These are phyloP conservation scores for Latrodectus geometricus DNA, from an alignment of 1,140 invertebrate species.

Conservation along the genomic window DNA sequence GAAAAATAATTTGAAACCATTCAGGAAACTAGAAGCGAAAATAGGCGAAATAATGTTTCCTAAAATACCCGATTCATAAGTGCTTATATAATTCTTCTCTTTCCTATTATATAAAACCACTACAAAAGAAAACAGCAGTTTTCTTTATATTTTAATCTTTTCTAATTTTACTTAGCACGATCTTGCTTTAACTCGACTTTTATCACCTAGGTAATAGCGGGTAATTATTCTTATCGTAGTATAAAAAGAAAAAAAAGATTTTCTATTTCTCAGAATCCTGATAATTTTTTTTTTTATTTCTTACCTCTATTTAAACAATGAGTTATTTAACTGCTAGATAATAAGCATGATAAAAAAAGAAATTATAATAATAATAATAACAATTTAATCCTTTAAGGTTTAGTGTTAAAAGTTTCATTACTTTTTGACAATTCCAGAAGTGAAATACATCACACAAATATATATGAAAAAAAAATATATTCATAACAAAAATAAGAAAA, in stretches of 20 bases:
- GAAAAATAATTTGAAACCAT: neutral
- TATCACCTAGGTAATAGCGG: conserved; percentile 36
- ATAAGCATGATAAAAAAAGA: conserved; percentile 7
- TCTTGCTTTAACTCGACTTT: conserved; percentile 6
- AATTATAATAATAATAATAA: neutral
- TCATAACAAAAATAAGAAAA: conserved; percentile 5
- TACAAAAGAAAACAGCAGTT: neutral
- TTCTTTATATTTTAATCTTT: neutral
- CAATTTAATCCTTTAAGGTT: neutral
- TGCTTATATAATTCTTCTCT: neutral
- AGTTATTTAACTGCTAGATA: conserved; percentile 30
- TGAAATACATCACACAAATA: neutral
- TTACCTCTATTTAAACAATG: conserved; percentile 33
- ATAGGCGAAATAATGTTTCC: neutral
- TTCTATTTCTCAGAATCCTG: neutral
- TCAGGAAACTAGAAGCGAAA: neutral
- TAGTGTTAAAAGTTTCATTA: conserved; percentile 52
- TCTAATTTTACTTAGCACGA: neutral
- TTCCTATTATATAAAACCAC: neutral
- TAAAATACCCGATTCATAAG: neutral
- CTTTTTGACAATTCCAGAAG: neutral
- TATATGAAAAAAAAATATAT: conserved; percentile 22
- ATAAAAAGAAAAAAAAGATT: conserved; percentile 1
- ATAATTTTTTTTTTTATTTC: conserved; percentile 33
- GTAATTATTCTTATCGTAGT: conserved; percentile 14